A percentile compares a stretch with the other conserved stretches of the same genome.
Evolutionary conservation across 35 echinoderm and acorn worm species (phyloP).

Genomic region (Apostichopus japonicus): DNA sequence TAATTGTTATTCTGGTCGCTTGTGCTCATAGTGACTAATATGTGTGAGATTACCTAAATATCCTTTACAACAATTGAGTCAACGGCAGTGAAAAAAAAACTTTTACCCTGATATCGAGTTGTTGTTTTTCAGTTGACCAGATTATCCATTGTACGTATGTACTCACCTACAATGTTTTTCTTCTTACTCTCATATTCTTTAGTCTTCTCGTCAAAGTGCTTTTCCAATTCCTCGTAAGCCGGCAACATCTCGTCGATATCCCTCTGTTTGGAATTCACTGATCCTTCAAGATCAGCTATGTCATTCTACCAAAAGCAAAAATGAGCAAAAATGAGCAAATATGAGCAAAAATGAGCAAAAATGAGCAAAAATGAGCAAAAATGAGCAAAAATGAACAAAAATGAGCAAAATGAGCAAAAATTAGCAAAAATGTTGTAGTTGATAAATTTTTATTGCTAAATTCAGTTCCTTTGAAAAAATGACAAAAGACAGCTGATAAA

Average conservation of each 20-base stretch:
- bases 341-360: no score
- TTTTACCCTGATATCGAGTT: no score
- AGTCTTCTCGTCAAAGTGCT: conserved; percentile 64
- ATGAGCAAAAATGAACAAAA: not conserved
- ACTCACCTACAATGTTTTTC: conserved; percentile 97
- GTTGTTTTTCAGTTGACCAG: no score
- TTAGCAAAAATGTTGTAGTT: not conserved
- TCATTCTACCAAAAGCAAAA: conserved; percentile 51
- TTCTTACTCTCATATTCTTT: conserved; percentile 89
- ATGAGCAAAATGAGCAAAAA: no score
- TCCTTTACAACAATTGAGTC: no score
- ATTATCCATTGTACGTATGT: not conserved
- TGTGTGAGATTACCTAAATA: no score
- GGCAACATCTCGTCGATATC: conserved; percentile 79
- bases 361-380: no score
- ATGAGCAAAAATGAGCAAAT: not conserved
- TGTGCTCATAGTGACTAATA: no score
- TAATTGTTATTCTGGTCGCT: no score
- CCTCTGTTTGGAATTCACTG: conserved; percentile 63
- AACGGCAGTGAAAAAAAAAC: no score
- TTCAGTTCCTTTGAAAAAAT: no score
- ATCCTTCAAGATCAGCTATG: conserved; percentile 60
- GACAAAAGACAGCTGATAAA: no score
- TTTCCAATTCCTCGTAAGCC: conserved; percentile 81
- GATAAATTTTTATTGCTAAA: not conserved